These are phyloP conservation scores for Oncopodura yosiiana DNA, from an alignment of 1,140 invertebrate genomes.

Conservation along the genomic window DNA sequence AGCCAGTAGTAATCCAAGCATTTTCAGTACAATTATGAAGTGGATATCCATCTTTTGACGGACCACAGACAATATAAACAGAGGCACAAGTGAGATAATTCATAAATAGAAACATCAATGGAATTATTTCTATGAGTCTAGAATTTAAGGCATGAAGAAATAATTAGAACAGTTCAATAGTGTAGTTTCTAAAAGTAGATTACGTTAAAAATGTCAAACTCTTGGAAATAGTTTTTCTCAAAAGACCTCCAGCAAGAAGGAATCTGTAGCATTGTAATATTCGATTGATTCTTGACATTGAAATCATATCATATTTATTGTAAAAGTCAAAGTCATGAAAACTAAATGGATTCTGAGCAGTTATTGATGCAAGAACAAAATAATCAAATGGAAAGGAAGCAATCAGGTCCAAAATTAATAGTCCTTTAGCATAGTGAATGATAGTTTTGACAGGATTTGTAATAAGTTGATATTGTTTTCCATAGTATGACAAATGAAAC, in stretches of 20 bases:
- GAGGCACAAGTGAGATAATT: constrained; percentile 10
- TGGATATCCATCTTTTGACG: neutral
- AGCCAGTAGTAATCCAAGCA: constrained; percentile 26
- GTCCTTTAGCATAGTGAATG: constrained; percentile 73
- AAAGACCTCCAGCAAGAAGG: neutral
- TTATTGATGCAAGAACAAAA: neutral
- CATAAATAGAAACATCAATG: constrained; percentile 24
- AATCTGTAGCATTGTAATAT: constrained; percentile 26
- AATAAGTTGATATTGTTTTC: constrained; percentile 6
- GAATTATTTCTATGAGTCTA: constrained; percentile 28
- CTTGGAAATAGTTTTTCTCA: constrained; percentile 26
- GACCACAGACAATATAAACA: constrained; percentile 11
- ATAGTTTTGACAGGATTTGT: constrained; percentile 39
- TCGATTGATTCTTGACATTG: constrained; percentile 18
- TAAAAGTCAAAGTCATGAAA: neutral
- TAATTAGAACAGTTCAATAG: neutral
- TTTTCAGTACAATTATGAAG: constrained; percentile 3
- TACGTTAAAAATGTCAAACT: constrained; percentile 27
- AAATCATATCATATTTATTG: constrained; percentile 6
- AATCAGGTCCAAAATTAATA: constrained; percentile 90
- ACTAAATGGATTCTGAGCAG: neutral
- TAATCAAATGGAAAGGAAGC: constrained; percentile 78
- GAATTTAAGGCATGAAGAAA: neutral
- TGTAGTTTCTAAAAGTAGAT: neutral
- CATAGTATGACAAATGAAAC: constrained; percentile 19